These are phyloP conservation scores for Microdon myrmicae DNA, from an alignment of 2,888 invertebrate species.

Conservation along the genomic window DNA sequence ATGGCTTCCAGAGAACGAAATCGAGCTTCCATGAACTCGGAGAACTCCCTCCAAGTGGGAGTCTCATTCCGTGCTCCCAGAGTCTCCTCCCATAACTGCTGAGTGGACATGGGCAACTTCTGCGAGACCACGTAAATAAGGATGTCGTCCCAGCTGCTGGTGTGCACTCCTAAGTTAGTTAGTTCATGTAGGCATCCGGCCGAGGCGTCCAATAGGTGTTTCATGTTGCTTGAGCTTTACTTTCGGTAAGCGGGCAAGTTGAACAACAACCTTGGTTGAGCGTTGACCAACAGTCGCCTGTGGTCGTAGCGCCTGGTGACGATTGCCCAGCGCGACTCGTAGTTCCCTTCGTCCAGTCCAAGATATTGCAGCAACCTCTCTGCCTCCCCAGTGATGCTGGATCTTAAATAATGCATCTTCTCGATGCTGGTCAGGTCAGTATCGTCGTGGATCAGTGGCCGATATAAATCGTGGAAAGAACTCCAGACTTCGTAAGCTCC, in stretches of 20 bases:
- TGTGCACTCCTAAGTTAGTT: not conserved
- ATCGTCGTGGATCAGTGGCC: not conserved
- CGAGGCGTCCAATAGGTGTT: slow-evolving; percentile 1
- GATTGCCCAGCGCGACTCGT: not conserved
- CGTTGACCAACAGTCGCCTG: not conserved
- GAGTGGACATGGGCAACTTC: not conserved
- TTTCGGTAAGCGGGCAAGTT: not conserved
- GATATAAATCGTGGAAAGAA: not conserved
- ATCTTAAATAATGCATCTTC: slow-evolving; percentile 5
- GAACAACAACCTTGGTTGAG: slow-evolving; percentile 2
- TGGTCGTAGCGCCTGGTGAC: not conserved
- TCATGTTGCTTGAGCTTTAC: not conserved
- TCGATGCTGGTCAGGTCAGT: not conserved
- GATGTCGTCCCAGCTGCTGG: not conserved
- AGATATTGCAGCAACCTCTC: slow-evolving; percentile 2
- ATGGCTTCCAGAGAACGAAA: too few species aligned
- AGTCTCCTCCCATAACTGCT: not conserved
- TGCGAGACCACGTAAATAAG: not conserved
- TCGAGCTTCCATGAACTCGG: too few species aligned
- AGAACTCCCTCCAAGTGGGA: too few species aligned
- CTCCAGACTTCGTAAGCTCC: slow-evolving; percentile 3
- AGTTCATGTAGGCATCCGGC: slow-evolving; percentile 3
- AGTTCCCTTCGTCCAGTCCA: slow-evolving; percentile 5
- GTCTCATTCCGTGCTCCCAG: too few species aligned
- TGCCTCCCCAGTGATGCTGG: slow-evolving; percentile 4